Evolutionary conservation across 2,888 invertebrate genomes (phyloP).

Genomic region (Calameuta idolon): DNA sequence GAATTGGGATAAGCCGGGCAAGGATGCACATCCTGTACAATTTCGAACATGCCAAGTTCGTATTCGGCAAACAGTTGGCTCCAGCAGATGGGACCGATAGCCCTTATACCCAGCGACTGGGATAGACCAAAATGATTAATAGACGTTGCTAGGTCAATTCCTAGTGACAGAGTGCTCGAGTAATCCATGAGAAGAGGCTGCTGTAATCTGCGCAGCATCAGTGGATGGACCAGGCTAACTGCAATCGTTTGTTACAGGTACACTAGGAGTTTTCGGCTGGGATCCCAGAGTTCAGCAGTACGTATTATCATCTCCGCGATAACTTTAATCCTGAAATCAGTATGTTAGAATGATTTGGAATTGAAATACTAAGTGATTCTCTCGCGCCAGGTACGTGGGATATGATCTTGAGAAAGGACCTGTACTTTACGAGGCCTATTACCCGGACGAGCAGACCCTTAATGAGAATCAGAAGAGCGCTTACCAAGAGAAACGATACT

Average conservation of each 20-base stretch:
- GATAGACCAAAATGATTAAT: not conserved
- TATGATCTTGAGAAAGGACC: constrained; percentile 50
- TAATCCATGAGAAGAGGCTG: not conserved
- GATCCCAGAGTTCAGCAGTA: constrained; percentile 20
- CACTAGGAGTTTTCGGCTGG: constrained; percentile 17
- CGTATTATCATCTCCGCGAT: not conserved
- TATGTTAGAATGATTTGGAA: not conserved
- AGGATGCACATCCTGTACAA: not conserved
- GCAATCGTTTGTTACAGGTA: constrained; percentile 18
- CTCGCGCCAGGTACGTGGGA: constrained; percentile 34
- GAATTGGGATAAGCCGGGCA: not conserved
- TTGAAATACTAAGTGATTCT: not conserved
- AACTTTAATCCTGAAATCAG: not conserved
- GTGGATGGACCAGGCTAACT: not conserved
- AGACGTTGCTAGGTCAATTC: not conserved
- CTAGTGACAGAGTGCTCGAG: not conserved
- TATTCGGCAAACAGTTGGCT: not conserved
- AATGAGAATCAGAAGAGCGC: not conserved
- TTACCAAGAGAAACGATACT: constrained; percentile 31
- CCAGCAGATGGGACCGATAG: not conserved
- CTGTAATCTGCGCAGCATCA: not conserved
- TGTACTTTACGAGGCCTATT: constrained; percentile 56
- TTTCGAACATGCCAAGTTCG: not conserved
- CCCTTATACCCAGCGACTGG: not conserved
- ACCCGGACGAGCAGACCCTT: constrained; percentile 38